phyloP scores from a whole-genome alignment of 2,797 vertebrate genomes.

The Emys orbicularis region DNA sequence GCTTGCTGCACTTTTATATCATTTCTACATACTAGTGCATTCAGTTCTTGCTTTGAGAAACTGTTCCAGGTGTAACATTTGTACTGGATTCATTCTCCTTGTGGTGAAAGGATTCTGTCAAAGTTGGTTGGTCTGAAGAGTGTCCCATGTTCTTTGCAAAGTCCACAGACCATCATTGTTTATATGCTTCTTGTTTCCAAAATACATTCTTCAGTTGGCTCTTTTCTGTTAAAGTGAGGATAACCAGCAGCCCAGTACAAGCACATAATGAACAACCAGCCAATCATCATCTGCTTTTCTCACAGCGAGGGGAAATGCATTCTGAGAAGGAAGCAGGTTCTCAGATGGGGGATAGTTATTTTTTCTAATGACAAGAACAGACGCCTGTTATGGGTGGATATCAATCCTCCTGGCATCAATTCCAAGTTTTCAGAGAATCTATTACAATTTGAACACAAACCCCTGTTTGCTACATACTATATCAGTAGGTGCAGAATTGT shows the following conservation, averaged over 20 bases:
- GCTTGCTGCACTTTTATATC: conserved; percentile 31
- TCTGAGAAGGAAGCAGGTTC: not conserved
- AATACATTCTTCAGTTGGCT: not conserved
- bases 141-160: not conserved
- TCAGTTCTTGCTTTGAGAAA: conserved; percentile 53
- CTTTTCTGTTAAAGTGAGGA: not conserved
- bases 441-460: not conserved
- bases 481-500: not conserved
- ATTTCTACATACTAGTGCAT: conserved; percentile 40
- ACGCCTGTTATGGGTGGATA: not conserved
- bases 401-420: not conserved
- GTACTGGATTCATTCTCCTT: not conserved
- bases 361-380: not conserved
- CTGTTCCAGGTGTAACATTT: not conserved
- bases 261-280: not conserved
- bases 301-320: not conserved
- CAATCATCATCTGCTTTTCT: not conserved
- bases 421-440: not conserved
- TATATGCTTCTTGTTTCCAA: conserved; percentile 1
- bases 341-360: not conserved
- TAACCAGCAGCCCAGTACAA: not conserved
- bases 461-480: not conserved
- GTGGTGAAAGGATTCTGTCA: not conserved
- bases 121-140: conserved; percentile 22
- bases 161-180: not conserved